Evolutionary conservation across 2,888 invertebrate genomes (phyloP).

Genomic region (Periphyllus acericola): DNA sequence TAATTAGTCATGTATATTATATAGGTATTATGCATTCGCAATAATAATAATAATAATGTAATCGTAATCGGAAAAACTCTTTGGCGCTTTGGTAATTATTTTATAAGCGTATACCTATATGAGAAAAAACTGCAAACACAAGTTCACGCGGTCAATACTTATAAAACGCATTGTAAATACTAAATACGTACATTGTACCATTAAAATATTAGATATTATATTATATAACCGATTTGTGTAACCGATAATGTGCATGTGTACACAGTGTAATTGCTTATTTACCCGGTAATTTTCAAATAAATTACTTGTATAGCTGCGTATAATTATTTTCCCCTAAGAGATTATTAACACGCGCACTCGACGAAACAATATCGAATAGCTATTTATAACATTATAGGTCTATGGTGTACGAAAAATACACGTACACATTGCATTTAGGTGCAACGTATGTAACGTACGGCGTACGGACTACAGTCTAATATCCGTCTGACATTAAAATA

Average conservation of each 20-base stretch:
- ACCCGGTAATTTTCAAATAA: background rate
- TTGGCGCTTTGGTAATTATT: slow-evolving; percentile 35
- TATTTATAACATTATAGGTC: background rate
- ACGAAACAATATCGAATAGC: background rate
- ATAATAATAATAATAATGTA: slow-evolving; percentile 36
- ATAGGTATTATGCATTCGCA: background rate
- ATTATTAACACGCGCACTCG: background rate
- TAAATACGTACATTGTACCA: slow-evolving; percentile 45
- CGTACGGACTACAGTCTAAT: too few relatives aligned
- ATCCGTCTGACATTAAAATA: too few relatives aligned
- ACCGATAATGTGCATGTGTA: background rate
- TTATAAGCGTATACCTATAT: background rate
- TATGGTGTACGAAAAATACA: background rate
- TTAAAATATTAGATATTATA: slow-evolving; percentile 15
- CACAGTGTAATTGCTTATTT: background rate
- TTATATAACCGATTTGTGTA: slow-evolving; percentile 10
- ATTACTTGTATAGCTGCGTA: background rate
- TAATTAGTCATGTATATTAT: slow-evolving; percentile 34
- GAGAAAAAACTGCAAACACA: background rate
- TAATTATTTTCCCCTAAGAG: background rate
- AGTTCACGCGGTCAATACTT: slow-evolving; percentile 31
- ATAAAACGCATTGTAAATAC: slow-evolving; percentile 26
- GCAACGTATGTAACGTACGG: too few relatives aligned
- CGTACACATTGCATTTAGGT: background rate
- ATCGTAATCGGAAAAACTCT: slow-evolving; percentile 20